Conservation (phyloP, 2,113 vertebrate species). For the Psettodes erumei region DNA sequence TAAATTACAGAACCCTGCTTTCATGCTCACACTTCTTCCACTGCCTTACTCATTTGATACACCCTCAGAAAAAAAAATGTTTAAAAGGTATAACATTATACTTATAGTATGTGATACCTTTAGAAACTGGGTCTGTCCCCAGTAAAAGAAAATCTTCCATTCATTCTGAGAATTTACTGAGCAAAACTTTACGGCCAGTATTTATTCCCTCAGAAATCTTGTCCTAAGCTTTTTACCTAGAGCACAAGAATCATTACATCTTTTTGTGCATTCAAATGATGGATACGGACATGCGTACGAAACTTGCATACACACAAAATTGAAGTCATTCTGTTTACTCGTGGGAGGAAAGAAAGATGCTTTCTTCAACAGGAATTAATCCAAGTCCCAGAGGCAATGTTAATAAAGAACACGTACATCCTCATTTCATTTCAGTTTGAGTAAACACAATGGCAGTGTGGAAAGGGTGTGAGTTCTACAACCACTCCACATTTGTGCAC, state of each 20-base stretch:
- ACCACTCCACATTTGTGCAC: neutral
- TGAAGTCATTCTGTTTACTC: slow-evolving; percentile 22
- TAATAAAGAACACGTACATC: slow-evolving; percentile 51
- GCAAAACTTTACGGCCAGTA: slow-evolving; percentile 8
- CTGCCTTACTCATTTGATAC: slow-evolving; percentile 67
- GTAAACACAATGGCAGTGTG: slow-evolving; percentile 15
- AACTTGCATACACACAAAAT: neutral
- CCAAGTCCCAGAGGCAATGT: slow-evolving; percentile 40
- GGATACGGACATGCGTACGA: slow-evolving; percentile 3
- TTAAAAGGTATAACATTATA: no score
- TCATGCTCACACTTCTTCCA: slow-evolving; percentile 57
- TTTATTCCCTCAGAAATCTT: slow-evolving; percentile 20
- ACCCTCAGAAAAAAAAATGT: slow-evolving; percentile 31
- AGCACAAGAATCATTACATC: slow-evolving; percentile 6
- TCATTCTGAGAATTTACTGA: slow-evolving; percentile 31
- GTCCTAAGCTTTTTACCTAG: slow-evolving; percentile 6
- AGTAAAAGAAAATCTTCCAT: slow-evolving; percentile 5
- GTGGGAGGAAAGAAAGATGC: slow-evolving; percentile 11
- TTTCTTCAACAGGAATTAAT: slow-evolving; percentile 47
- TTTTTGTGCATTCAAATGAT: slow-evolving; percentile 21
- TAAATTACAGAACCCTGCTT: slow-evolving; percentile 61
- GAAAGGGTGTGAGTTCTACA: slow-evolving; percentile 15
- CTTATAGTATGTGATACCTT: slow-evolving; percentile 4
- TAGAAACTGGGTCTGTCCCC: slow-evolving; percentile 9
- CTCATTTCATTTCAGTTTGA: slow-evolving; percentile 28